Conservation (phyloP, 2,888 invertebrate genomes). For the Listrodromus nycthemerus region DNA sequence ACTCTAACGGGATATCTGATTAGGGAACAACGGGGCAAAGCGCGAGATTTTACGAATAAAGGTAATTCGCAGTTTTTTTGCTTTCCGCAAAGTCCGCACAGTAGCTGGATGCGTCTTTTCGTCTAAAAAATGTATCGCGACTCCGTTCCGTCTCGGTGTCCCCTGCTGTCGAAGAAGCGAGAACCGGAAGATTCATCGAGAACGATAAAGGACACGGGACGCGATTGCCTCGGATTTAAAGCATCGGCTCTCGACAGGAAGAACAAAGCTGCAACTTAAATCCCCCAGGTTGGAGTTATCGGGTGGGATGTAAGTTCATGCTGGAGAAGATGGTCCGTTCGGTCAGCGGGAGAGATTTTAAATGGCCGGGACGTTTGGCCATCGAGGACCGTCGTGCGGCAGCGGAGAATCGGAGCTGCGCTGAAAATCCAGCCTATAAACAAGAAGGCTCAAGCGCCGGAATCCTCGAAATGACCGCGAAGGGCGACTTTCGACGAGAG, state of each 20-base stretch:
- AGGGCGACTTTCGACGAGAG: constrained; percentile 73
- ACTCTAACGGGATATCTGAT: too few species aligned
- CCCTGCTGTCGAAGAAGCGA: too few species aligned
- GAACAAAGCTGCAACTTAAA: constrained; percentile 35
- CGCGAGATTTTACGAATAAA: too few species aligned
- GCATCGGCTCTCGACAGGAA: constrained; percentile 4
- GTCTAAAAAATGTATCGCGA: too few species aligned
- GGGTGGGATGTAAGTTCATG: constrained; percentile 35
- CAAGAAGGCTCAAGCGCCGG: constrained; percentile 78
- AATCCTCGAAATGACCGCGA: constrained; percentile 80
- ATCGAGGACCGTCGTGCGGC: constrained; percentile 15
- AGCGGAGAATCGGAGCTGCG: background rate
- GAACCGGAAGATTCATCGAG: background rate
- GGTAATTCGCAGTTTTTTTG: too few species aligned
- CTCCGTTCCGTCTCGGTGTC: too few species aligned
- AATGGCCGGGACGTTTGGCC: constrained; percentile 38
- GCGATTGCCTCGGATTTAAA: constrained; percentile 30
- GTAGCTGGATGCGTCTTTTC: too few species aligned
- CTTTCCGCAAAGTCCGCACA: too few species aligned
- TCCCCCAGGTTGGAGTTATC: constrained; percentile 37
- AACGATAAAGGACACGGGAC: constrained; percentile 43
- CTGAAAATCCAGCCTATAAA: constrained; percentile 79
- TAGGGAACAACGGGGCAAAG: too few species aligned
- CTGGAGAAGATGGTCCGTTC: constrained; percentile 29
- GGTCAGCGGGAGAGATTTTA: constrained; percentile 54